These are phyloP conservation scores for Tetrax tetrax DNA, from an alignment of 2,113 vertebrate species.

Conservation along the genomic window DNA sequence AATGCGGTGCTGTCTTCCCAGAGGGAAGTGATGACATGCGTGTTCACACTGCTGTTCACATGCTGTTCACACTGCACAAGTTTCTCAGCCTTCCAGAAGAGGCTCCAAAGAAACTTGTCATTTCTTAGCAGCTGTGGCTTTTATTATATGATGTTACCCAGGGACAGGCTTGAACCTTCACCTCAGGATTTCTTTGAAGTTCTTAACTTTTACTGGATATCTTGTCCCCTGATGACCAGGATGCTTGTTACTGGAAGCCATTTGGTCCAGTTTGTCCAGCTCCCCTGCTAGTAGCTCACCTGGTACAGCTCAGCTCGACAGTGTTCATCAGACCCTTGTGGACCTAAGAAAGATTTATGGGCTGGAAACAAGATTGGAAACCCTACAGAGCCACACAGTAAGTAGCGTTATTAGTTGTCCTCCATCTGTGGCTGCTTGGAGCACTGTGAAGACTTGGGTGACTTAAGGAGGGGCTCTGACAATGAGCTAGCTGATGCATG, in stretches of 20 bases:
- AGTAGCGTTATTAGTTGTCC: not conserved
- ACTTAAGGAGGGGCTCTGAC: not conserved
- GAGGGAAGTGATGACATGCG: not conserved
- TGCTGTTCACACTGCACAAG: too few species aligned
- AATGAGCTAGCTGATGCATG: not conserved
- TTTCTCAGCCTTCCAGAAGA: not conserved
- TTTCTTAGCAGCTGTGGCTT: not conserved
- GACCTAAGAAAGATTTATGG: not conserved
- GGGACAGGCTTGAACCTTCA: not conserved
- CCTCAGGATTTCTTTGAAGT: not conserved
- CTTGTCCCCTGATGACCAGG: not conserved
- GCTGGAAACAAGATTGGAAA: not conserved
- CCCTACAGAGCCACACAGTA: not conserved
- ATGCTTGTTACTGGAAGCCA: not conserved
- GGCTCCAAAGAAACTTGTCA: not conserved
- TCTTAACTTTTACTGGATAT: not conserved
- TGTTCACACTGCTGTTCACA: slow-evolving; percentile 15
- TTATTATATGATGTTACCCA: not conserved
- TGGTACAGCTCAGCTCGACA: not conserved
- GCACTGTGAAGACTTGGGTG: not conserved
- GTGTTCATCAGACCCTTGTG: not conserved
- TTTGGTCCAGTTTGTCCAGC: not conserved
- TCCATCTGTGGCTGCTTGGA: not conserved
- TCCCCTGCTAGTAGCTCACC: not conserved
- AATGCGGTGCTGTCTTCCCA: not conserved